Base-by-base conservation (phyloP, 2,888 invertebrate genomes). In the Drosophila dives region DNA sequence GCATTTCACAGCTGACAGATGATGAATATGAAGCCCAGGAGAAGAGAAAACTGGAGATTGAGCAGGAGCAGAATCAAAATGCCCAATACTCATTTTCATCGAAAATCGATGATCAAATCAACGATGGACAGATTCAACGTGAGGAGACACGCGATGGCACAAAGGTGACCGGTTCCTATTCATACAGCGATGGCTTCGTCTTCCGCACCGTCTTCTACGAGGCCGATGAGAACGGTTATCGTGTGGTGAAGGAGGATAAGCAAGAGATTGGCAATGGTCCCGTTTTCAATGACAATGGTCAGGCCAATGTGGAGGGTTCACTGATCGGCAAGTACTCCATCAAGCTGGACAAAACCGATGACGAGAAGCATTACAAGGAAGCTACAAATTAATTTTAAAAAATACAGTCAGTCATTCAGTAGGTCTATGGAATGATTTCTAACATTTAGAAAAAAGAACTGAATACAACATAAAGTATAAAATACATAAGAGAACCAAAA, bases 211-310 rank as follows among this genome's bases (percentile, higher is more conserved):
- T 95, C 0, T 91, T 94, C 72, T 95, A 95, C 84, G 93, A 93
- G 63, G 95, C 95, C 80, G 95, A 95, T 90, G 94, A 95, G 82
- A 94, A 94, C 71, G 95, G 95, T 64, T 95, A 95, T 91, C 92
- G 95, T 81, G 93, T 95, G 20, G 91, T 94, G n/a, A 94, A 94
- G 75, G 94, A 94, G 70, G 92, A 92, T 3, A 92, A 91, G 51
- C 91, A 94, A 83, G 93, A 93, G 15, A 93, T 94, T 73, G 94
- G 94, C 26, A 91, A 93, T 67, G 94, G 94, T 15, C 94, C 94
- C 5, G 79, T 91, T 40, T 91, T 93, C 77, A 93, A 94, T 86
- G 90, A 92, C 5, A 84, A 93, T 0, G 94, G 94, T 20, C 91
- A 91, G 62, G 94, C 94, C 65, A 92, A 93, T 76, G 92, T 94